A percentile compares a stretch with the other conserved stretches of the same genome.
These are phyloP conservation scores for Anarhynchus alexandrinus DNA, from an alignment of 2,113 vertebrate genomes.

Conservation along the genomic window DNA sequence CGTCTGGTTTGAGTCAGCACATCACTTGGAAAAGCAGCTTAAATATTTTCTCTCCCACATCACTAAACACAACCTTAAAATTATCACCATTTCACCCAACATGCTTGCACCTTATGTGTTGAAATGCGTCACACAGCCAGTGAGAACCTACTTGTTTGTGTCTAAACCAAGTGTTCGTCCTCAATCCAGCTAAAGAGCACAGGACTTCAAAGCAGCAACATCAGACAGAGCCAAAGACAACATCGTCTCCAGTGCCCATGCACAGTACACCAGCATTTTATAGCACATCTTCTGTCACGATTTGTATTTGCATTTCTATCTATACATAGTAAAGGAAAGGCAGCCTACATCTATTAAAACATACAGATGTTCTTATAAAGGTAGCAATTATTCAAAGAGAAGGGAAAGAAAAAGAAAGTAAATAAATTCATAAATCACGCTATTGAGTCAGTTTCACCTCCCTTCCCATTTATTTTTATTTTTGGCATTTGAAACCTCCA, in stretches of 20 bases:
- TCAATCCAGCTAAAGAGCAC: not conserved
- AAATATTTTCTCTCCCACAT: not conserved
- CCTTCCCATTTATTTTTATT: not conserved
- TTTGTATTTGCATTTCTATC: not conserved
- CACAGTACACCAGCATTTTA: not conserved
- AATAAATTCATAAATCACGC: not conserved
- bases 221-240: not conserved
- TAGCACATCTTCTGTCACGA: not conserved
- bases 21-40: not conserved
- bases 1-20: not conserved
- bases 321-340: not conserved
- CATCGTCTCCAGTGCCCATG: accelerated
- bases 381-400: not conserved
- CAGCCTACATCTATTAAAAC: not conserved
- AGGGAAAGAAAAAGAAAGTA: not conserved
- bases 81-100: not conserved
- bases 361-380: not conserved
- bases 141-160: not conserved
- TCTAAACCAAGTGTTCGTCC: not conserved
- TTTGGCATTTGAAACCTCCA: not conserved
- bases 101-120: not conserved
- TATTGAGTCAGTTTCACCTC: not conserved
- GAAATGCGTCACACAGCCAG: not conserved
- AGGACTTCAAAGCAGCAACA: not conserved
- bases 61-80: not conserved